phyloP scores from a whole-genome alignment of 1,140 invertebrate genomes.

The Thereuonema tuberculata region DNA sequence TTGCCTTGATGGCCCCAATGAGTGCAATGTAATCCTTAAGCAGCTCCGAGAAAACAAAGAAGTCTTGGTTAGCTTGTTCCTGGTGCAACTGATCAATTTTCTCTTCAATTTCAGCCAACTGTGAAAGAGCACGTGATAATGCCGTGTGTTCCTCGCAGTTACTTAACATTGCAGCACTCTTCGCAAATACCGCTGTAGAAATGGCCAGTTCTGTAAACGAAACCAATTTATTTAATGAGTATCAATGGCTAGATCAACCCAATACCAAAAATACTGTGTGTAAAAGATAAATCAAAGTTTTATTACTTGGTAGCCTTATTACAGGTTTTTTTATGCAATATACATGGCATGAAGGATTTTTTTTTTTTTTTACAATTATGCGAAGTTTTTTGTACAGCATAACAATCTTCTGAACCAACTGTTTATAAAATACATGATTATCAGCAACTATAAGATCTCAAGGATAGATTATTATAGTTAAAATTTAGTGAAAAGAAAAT shows the following conservation, averaged over 20 bases:
- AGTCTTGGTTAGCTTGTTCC: conserved; percentile 90
- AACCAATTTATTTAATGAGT: too few relatives aligned
- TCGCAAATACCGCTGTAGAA: conserved; percentile 65
- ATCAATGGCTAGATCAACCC: too few relatives aligned
- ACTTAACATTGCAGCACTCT: conserved; percentile 79
- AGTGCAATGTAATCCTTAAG: conserved; percentile 91
- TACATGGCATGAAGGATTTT: too few relatives aligned
- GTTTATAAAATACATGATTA: too few relatives aligned
- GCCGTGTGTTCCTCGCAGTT: conserved; percentile 91
- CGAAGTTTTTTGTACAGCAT: too few relatives aligned
- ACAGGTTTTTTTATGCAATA: too few relatives aligned
- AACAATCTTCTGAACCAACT: too few relatives aligned
- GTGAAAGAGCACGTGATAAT: conserved; percentile 78
- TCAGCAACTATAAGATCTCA: too few relatives aligned
- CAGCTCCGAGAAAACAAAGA: conserved; percentile 81
- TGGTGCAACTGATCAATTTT: conserved; percentile 74
- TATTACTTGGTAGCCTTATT: background rate
- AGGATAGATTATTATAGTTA: too few relatives aligned
- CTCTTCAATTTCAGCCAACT: conserved; percentile 83
- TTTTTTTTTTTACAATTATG: too few relatives aligned
- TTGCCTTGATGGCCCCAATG: conserved; percentile 76
- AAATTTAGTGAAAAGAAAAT: too few relatives aligned
- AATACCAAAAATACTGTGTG: background rate
- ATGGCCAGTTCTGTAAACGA: conserved; percentile 51
- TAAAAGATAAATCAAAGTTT: background rate